Evolutionary conservation across 2,113 vertebrate genomes (phyloP).

Genomic region (Pseudolaguvia tuberculata): DNA sequence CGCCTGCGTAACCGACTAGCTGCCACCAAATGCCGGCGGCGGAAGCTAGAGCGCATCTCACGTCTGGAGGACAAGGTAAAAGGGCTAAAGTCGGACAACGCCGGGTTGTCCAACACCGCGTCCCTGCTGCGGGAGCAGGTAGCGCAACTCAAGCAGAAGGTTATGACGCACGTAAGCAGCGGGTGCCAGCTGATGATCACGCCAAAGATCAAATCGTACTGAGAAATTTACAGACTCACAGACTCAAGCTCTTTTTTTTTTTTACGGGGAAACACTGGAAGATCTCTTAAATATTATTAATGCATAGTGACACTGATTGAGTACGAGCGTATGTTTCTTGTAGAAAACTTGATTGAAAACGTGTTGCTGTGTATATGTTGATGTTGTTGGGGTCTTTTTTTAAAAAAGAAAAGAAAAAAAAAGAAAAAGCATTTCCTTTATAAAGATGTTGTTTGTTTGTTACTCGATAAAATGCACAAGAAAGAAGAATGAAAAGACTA

Average conservation of each 20-base stretch:
- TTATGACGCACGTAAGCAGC: constrained; percentile 86
- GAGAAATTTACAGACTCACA: constrained; percentile 51
- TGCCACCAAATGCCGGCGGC: constrained; percentile 85
- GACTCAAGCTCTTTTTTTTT: background rate
- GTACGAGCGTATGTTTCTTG: constrained; percentile 48
- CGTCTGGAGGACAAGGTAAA: constrained; percentile 91
- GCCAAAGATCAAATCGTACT: constrained; percentile 78
- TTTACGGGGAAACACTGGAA: constrained; percentile 63
- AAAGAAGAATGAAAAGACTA: constrained; percentile 6
- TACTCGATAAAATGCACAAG: constrained; percentile 8
- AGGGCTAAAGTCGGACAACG: constrained; percentile 83
- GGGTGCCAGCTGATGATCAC: constrained; percentile 87
- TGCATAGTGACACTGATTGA: constrained; percentile 57
- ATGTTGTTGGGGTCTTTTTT: constrained; percentile 18
- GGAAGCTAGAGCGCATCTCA: constrained; percentile 90
- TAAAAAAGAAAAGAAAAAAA: too few species aligned
- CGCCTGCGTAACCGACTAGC: constrained; percentile 84
- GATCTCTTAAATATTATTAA: constrained; percentile 39
- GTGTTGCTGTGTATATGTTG: constrained; percentile 12
- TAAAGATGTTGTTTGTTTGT: constrained; percentile 13
- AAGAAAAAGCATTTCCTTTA: constrained; percentile 27
- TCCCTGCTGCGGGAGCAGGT: constrained; percentile 84
- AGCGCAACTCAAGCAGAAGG: constrained; percentile 87
- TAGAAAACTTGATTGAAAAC: constrained; percentile 46
- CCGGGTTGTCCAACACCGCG: constrained; percentile 81